A percentile compares a stretch with the other conserved stretches of the same genome.
These are phyloP conservation scores for Lymantria monacha DNA, from an alignment of 2,888 invertebrate species.

Conservation along the genomic window DNA sequence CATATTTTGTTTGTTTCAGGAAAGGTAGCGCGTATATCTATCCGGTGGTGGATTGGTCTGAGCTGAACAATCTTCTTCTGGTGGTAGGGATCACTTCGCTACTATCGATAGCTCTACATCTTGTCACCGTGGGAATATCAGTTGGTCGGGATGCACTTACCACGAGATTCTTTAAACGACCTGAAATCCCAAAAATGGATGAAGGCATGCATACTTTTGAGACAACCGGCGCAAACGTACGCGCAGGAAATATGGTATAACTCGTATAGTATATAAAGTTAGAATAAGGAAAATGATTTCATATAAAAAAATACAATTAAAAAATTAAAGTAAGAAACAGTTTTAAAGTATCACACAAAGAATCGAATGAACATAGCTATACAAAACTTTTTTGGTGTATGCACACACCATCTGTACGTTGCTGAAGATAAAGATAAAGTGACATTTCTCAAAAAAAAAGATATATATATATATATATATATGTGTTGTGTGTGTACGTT, in stretches of 20 bases:
- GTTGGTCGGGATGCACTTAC: constrained; percentile 65
- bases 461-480: too few relatives aligned
- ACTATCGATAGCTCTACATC: constrained; percentile 84
- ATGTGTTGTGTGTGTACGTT: too few relatives aligned
- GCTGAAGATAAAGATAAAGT: too few relatives aligned
- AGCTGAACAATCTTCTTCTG: constrained; percentile 81
- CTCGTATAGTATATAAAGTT: too few relatives aligned
- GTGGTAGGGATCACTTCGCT: constrained; percentile 84
- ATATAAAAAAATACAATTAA: too few relatives aligned
- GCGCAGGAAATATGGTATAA: constrained; percentile 2
- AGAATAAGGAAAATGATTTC: too few relatives aligned
- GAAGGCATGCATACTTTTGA: constrained; percentile 54
- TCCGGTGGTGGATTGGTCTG: constrained; percentile 88
- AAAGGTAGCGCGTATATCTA: constrained; percentile 87
- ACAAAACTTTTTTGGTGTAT: too few relatives aligned
- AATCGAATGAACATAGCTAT: too few relatives aligned
- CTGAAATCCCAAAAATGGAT: constrained; percentile 36
- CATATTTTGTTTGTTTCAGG: constrained; percentile 53
- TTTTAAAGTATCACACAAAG: too few relatives aligned
- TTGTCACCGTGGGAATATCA: constrained; percentile 80
- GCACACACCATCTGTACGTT: too few relatives aligned
- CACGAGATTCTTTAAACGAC: constrained; percentile 36
- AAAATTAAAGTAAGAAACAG: too few relatives aligned
- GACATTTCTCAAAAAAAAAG: too few relatives aligned
- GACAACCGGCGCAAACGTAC: constrained; percentile 30